Evolutionary conservation across 2,888 invertebrate genomes (phyloP).

Genomic region (Leptopterna dolabrata): DNA sequence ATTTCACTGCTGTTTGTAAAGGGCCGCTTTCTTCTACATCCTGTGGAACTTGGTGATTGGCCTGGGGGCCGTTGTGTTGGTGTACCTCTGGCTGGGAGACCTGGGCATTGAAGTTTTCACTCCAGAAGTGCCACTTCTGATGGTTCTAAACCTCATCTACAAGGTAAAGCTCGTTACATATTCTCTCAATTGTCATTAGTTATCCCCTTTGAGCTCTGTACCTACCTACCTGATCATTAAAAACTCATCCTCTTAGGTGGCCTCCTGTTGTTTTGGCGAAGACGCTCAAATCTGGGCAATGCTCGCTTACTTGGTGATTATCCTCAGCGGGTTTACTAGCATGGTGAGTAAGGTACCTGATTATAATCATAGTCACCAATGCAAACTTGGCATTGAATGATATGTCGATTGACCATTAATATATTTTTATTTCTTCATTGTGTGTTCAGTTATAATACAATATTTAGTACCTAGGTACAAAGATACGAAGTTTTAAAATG

Average conservation of each 20-base stretch:
- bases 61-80: conserved; percentile 72
- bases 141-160: conserved; percentile 73
- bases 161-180: conserved; percentile 65
- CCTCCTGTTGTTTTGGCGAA: conserved; percentile 52
- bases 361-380: too few species aligned
- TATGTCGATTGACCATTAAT: too few species aligned
- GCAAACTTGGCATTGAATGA: too few species aligned
- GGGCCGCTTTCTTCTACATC: conserved; percentile 73
- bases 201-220: too few species aligned
- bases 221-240: not conserved
- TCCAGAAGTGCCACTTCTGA: conserved; percentile 71
- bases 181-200: too few species aligned
- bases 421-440: too few species aligned
- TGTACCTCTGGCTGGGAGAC: conserved; percentile 69
- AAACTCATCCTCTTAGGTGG: too few species aligned
- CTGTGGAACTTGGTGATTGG: conserved; percentile 72
- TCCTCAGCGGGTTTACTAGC: conserved; percentile 73
- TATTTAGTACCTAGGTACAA: too few species aligned
- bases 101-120: conserved; percentile 58
- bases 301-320: conserved; percentile 70
- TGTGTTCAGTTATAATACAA: too few species aligned
- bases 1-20: conserved; percentile 64
- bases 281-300: conserved; percentile 72
- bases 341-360: conserved; percentile 74
- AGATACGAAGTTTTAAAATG: too few species aligned